Percentiles rank a stretch among this genome's conserved stretches.
These are phyloP conservation scores for Hirudo medicinalis DNA, from an alignment of 1,140 invertebrate genomes.

Conservation along the genomic window DNA sequence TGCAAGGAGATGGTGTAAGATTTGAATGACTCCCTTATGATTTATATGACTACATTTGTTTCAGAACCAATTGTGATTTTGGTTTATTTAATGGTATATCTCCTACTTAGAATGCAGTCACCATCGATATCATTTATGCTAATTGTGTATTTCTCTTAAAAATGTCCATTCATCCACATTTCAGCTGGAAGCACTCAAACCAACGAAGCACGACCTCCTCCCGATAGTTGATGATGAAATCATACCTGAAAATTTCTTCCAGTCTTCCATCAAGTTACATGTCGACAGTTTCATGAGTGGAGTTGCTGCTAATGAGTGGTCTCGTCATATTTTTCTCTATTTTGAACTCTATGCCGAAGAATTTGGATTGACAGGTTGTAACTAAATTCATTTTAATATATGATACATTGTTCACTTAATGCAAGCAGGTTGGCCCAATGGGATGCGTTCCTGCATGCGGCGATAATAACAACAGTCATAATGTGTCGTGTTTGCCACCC, in stretches of 20 bases:
- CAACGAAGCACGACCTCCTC: slow-evolving; percentile 7
- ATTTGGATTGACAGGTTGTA: too few species aligned
- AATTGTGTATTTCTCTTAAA: not conserved
- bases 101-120: not conserved
- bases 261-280: not conserved
- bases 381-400: too few species aligned
- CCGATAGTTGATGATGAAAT: slow-evolving; percentile 18
- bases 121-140: not conserved
- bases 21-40: not conserved
- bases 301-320: slow-evolving; percentile 14
- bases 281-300: slow-evolving; percentile 15
- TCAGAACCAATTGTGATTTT: too few species aligned
- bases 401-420: too few species aligned
- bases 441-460: too few species aligned
- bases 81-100: not conserved
- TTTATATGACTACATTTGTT: too few species aligned
- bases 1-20: not conserved
- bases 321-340: slow-evolving; percentile 11
- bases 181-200: slow-evolving; percentile 12
- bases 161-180: not conserved
- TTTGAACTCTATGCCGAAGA: not conserved
- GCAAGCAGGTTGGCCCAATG: too few species aligned
- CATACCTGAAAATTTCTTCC: not conserved
- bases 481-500: too few species aligned
- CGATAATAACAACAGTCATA: too few species aligned